Percentiles rank a stretch among this genome's conserved stretches.
Evolutionary conservation across 2,113 vertebrate species (phyloP).

Genomic region (Macquaria ambigua): DNA sequence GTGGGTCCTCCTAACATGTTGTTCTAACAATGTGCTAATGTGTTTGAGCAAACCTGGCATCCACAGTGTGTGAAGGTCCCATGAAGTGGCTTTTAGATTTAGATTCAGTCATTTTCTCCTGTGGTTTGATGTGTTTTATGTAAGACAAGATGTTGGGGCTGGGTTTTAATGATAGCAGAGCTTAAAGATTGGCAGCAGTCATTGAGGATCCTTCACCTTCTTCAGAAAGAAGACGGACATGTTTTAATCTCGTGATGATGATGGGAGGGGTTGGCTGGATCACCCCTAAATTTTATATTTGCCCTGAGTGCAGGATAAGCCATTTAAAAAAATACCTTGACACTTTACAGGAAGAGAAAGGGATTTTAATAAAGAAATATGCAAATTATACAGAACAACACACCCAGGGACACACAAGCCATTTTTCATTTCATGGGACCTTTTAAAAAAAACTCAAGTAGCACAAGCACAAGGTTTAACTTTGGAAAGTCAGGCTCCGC

Average conservation of each 20-base stretch:
- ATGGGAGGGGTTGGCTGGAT: slow-evolving; percentile 70
- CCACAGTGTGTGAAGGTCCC: slow-evolving; percentile 70
- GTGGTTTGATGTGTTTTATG: slow-evolving; percentile 35
- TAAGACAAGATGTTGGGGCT: not conserved
- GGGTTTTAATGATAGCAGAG: not conserved
- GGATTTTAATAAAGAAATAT: slow-evolving; percentile 70
- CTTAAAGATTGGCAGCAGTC: not conserved
- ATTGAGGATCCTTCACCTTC: not conserved
- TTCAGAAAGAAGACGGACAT: not conserved
- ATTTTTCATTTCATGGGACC: slow-evolving; percentile 79
- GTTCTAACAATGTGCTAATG: slow-evolving; percentile 60
- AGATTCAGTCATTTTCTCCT: slow-evolving; percentile 26
- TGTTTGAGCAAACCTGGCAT: slow-evolving; percentile 41
- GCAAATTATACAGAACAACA: slow-evolving; percentile 43
- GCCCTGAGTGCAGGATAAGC: slow-evolving; percentile 39
- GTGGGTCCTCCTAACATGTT: slow-evolving; percentile 56
- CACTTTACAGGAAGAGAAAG: slow-evolving; percentile 63
- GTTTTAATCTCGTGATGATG: slow-evolving; percentile 31
- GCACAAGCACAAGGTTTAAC: slow-evolving; percentile 78
- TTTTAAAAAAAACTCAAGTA: slow-evolving; percentile 66
- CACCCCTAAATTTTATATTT: slow-evolving; percentile 56
- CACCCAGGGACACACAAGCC: slow-evolving; percentile 69
- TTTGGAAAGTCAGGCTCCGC: slow-evolving; percentile 70
- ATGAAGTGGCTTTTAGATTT: slow-evolving; percentile 64
- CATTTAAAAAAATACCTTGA: slow-evolving; percentile 34